Evolutionary conservation across 1,140 invertebrate genomes (phyloP), one percentile per base, ranked within the genome.

Genomic region (Drosophila takahashii): DNA sequence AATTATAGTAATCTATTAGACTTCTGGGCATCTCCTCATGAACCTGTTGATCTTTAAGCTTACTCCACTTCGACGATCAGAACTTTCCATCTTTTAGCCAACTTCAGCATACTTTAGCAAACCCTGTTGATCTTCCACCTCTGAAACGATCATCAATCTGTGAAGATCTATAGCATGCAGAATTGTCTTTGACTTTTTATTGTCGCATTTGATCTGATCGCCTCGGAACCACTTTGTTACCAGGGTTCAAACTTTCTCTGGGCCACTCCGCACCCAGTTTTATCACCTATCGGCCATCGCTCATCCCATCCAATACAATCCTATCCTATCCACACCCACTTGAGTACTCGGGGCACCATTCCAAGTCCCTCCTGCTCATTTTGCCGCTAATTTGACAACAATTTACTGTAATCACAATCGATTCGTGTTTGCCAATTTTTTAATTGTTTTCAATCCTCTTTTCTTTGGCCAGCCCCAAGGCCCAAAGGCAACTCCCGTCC

Each of bases 391-490:
- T 90, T 90, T 90, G 87, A 90, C 86, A 90, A 90, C 86, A 90
- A 90, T 90, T 90, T 90, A 86, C 72, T 90, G 83, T 90, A 86
- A 90, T 90, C 79, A 86, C 87, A 90, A 90, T 90, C 87, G 87
- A 89, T 89, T 89, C 87, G 87, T 90, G 89, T 90, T 89, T 85
- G 84, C 81, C 89, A 91, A 91, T 89, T 91, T 91, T 86, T 91
- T 91, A 91, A 91, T 91, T 91, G 89, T 91, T 91, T 85, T 72
- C 89, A 89, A 91, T 91, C 80, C 84, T 85, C 86, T 86, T 90
- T 89, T 66, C 52, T 42, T 56, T 39, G 65, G 61, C 45, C 53
- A 69, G 57, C 8, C 32, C 22, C 22, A 18, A 42, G 39, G 56
- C 45, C 50, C 57, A 26, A 44, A 59, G 42, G 39, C 47, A 62